These are phyloP conservation scores for Proteles cristata DNA, from an alignment of 2,113 vertebrate species.

Conservation along the genomic window DNA sequence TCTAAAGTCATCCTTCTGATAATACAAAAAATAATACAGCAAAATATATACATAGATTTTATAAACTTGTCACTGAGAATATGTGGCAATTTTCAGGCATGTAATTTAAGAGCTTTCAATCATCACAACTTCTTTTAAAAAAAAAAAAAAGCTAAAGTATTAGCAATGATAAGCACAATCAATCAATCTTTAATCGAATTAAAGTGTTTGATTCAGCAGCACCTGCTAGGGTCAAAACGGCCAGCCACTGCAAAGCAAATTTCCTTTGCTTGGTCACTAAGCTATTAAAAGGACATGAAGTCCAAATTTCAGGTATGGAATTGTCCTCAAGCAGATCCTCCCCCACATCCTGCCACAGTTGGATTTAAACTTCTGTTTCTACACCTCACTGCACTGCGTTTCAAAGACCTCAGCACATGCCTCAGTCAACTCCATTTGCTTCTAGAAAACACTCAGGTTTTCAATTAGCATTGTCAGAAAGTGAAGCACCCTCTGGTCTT, in stretches of 20 bases:
- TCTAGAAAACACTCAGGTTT: conserved; percentile 51
- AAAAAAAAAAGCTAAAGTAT: conserved; percentile 26
- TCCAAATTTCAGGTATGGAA: not conserved
- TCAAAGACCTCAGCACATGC: not conserved
- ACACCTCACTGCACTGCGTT: not conserved
- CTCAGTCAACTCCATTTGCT: conserved; percentile 8
- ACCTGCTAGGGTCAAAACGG: not conserved
- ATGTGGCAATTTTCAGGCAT: not conserved
- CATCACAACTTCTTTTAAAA: not conserved
- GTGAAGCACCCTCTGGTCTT: conserved; percentile 69
- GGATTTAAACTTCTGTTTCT: not conserved
- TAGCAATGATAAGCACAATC: not conserved
- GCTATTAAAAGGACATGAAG: not conserved
- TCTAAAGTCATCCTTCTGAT: conserved; percentile 32
- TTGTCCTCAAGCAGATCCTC: not conserved
- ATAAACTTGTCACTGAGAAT: not conserved
- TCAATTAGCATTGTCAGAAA: conserved; percentile 75
- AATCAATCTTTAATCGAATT: not conserved
- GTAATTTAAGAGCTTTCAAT: conserved; percentile 12
- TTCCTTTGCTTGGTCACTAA: not conserved
- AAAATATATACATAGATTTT: not conserved
- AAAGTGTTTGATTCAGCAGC: not conserved
- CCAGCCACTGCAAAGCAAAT: not conserved
- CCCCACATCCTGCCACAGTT: not conserved
- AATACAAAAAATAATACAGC: not conserved